Evolutionary conservation across 2,113 vertebrate genomes (phyloP).

Genomic region (Tachysurus vachellii): DNA sequence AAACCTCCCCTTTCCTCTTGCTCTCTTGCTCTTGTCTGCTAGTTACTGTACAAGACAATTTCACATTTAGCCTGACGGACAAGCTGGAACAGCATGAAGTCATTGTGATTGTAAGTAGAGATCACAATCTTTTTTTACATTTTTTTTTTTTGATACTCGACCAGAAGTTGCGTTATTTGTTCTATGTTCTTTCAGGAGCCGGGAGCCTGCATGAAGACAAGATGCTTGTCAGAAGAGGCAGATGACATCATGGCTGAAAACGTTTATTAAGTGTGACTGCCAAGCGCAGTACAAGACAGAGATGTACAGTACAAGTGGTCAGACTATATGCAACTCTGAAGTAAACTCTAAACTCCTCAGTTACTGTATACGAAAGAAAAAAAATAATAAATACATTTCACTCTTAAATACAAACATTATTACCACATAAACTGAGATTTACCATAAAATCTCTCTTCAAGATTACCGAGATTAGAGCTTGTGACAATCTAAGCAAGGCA

Average conservation of each 20-base stretch:
- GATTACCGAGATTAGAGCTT: background rate
- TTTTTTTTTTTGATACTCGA: slow-evolving; percentile 49
- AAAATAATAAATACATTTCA: background rate
- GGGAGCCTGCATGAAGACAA: slow-evolving; percentile 55
- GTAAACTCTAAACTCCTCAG: background rate
- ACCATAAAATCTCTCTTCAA: background rate
- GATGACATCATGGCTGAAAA: slow-evolving; percentile 65
- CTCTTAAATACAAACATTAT: background rate
- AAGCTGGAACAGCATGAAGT: slow-evolving; percentile 55
- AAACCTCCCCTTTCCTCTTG: background rate
- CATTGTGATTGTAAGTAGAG: slow-evolving; percentile 58
- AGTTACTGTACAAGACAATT: slow-evolving; percentile 26
- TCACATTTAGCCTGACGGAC: slow-evolving; percentile 52
- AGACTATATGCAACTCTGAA: background rate
- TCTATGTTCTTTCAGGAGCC: slow-evolving; percentile 46
- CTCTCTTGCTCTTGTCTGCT: background rate
- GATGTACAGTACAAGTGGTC: background rate
- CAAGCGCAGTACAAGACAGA: background rate
- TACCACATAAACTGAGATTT: background rate
- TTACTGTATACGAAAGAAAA: background rate
- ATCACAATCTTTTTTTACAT: slow-evolving; percentile 42
- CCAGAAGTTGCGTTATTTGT: slow-evolving; percentile 57
- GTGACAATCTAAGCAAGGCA: slow-evolving; percentile 9
- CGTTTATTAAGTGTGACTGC: slow-evolving; percentile 48
- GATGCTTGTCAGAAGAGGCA: slow-evolving; percentile 63